Percentiles rank a stretch among this genome's conserved stretches.
These are phyloP conservation scores for Petaurus breviceps DNA, from an alignment of 2,113 vertebrate species.

Conservation along the genomic window DNA sequence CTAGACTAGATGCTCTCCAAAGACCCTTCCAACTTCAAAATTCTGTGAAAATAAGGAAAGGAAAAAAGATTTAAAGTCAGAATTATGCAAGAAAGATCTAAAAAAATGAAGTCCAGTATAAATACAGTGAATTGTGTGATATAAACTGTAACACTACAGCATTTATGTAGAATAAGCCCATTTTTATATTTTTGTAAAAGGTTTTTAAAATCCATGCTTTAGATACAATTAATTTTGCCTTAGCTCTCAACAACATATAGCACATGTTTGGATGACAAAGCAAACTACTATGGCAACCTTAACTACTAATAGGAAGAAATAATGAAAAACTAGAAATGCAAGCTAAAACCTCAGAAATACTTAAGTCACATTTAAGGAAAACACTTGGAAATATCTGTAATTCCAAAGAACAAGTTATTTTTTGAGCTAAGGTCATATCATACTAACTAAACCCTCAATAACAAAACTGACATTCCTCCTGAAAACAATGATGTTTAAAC, in stretches of 20 bases:
- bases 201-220: background rate
- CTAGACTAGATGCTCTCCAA: background rate
- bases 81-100: background rate
- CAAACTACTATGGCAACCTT: background rate
- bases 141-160: background rate
- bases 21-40: background rate
- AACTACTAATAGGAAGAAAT: accelerated
- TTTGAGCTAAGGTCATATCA: background rate
- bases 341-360: conserved; percentile 15
- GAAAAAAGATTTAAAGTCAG: background rate
- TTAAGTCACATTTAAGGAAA: background rate
- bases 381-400: background rate
- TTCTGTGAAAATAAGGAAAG: background rate
- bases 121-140: accelerated
- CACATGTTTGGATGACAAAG: background rate
- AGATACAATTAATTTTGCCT: background rate
- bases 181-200: background rate
- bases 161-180: background rate
- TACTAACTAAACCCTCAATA: background rate
- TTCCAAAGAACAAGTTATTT: background rate
- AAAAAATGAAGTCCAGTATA: background rate
- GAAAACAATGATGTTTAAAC: background rate
- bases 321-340: conserved; percentile 20
- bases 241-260: background rate
- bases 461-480: background rate